Base-by-base conservation (phyloP, 2,113 vertebrate genomes). In the Oryctolagus cuniculus region DNA sequence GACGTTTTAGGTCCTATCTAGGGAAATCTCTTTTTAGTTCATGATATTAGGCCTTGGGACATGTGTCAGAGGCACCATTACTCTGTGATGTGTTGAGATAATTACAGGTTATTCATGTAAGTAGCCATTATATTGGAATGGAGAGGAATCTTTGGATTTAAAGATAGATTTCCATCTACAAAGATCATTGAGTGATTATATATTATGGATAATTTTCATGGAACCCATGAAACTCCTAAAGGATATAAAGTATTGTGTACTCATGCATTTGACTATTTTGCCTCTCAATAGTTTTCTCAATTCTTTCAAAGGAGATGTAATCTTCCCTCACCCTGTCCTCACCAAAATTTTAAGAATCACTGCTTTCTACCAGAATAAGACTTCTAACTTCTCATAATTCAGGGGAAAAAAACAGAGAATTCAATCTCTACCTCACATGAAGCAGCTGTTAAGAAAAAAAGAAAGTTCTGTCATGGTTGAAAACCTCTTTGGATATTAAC, bases 21-120 rank as follows among this genome's bases (percentile, higher is more conserved):
- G 6, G 67, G 72, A 92, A 92, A 49, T 93, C 13, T 83, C 34
- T 83, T 86, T 93, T 66, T 12, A 89, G 3, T 19, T 15, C 81
- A 31, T 66, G 12, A 10, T 75, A 12, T 58, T 83, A 38, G 17
- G 16, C 34, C 22, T 66, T 87, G 25, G 53, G 22, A 51, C 83
- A 11, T 29, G n/a, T 85, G 2, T 49, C 38, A 49, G 10, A 74
- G 17, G 64, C 87, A 44, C 64, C 16, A 53, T 78, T 83, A 10
- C 31, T 85, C 25, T 73, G 13, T 61, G 10, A 53, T 87, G 27
- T 75, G 70, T 12, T 75, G 17, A 91, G 55, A 84, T 29, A 7
- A 85, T 87, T 77, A 58, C 29, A 69, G 36, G 8, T 55, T 66
- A 80, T 55, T 82, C 8, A 9, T 69, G 17, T 79, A 88, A 78